Evolutionary conservation across 2,797 vertebrate species (phyloP), one percentile per base, ranked within the genome.

Genomic region (Atherinosoma microstoma): DNA sequence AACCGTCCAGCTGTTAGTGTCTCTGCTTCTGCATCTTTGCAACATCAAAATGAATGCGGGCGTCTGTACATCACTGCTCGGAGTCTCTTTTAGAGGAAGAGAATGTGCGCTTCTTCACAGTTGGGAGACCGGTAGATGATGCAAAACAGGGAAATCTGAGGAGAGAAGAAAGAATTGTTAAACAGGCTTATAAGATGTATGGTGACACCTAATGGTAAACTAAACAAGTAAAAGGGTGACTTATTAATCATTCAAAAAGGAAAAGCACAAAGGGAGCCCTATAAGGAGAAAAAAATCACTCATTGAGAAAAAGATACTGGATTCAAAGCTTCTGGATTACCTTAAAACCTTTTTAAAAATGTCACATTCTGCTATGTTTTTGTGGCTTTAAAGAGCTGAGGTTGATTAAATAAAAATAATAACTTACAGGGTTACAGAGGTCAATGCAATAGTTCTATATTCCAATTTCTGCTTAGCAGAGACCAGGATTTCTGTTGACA

Each of bases 61-160:
- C 20, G 78, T 72, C 84, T 89, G 88, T 90, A 90, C 87, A 88
- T 86, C 77, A 61, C 82, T 74, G 85, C 73, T 84, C 76, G 53
- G 73, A 32, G 72, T 84, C 79, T 89, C 80, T 78, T 80, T 74
- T 24, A n/a, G 72, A 88, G 83, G 78, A 88, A 75, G 78, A 85
- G 83, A 64, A 84, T 73, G 86, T 81, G 80, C 80, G 80, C 80
- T 88, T 92, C 91, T 93, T 95, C 94, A 94, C 94, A 94, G 93
- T 91, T 84, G 86, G 85, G 88, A 92, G 89, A 94, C 93, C 90
- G 93, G 93, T 86, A 85, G 90, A 93, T 90, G 87, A 92, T 85
- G 90, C 77, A 83, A 91, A 84, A 90, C 70, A 35, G 83, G 75
- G 87, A 84, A 81, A 90, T 92, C 95, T 95, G 89, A 72, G 61